These are phyloP conservation scores for Pyrochroa serraticornis DNA, from an alignment of 2,888 invertebrate genomes.

Conservation along the genomic window DNA sequence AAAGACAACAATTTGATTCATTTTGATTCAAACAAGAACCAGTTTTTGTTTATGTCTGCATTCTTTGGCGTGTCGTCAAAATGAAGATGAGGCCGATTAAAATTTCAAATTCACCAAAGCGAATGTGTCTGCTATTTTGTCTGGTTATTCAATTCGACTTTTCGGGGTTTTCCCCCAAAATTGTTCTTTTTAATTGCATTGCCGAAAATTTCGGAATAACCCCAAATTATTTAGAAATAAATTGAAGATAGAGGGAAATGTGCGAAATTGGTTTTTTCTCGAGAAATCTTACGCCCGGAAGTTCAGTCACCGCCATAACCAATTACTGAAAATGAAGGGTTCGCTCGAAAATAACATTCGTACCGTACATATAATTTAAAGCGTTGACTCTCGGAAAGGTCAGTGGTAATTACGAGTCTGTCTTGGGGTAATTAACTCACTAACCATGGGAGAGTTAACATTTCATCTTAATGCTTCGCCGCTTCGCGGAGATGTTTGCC, in stretches of 20 bases:
- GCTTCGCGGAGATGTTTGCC: too few species aligned
- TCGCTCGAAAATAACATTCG: too few species aligned
- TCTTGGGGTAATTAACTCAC: constrained; percentile 5
- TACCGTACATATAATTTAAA: too few species aligned
- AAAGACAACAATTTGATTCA: constrained; percentile 22
- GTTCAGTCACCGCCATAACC: too few species aligned
- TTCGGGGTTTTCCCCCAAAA: neutral
- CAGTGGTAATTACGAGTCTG: neutral
- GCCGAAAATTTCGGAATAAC: too few species aligned
- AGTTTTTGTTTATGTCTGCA: constrained; percentile 37
- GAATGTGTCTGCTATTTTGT: constrained; percentile 23
- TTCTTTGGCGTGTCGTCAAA: constrained; percentile 37
- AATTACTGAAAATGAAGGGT: too few species aligned
- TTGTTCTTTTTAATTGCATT: too few species aligned
- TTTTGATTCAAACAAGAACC: constrained; percentile 32
- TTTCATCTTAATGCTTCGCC: neutral
- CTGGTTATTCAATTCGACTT: constrained; percentile 20
- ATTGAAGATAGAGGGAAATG: too few species aligned
- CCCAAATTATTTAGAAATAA: too few species aligned
- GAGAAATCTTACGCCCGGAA: too few species aligned
- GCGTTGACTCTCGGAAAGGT: neutral
- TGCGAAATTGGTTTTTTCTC: too few species aligned
- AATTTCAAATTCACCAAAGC: constrained; percentile 29
- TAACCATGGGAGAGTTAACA: constrained; percentile 4
- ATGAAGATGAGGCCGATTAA: constrained; percentile 35